Evolutionary conservation across 2,113 vertebrate genomes (phyloP).

Genomic region (Acinonyx jubatus): DNA sequence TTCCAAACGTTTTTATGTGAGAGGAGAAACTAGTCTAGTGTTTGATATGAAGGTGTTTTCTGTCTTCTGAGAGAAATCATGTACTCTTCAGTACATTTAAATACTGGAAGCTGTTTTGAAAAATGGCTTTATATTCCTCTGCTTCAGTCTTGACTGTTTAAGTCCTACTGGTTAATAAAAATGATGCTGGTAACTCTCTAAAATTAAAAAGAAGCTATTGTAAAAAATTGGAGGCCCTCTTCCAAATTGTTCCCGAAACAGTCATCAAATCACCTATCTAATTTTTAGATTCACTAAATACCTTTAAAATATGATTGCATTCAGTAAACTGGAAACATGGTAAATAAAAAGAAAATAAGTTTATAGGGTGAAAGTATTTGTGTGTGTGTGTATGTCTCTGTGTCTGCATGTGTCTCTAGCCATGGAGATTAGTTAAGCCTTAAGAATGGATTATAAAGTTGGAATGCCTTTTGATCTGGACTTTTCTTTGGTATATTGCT

Average conservation of each 20-base stretch:
- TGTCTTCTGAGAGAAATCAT: not conserved
- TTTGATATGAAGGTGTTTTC: conserved; percentile 31
- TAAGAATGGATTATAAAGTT: not conserved
- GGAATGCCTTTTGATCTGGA: not conserved
- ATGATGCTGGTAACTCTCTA: not conserved
- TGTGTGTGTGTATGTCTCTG: not conserved
- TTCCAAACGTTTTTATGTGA: not conserved
- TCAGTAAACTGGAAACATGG: not conserved
- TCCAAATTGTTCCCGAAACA: not conserved
- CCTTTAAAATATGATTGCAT: not conserved
- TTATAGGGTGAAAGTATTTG: not conserved
- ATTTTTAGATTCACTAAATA: not conserved
- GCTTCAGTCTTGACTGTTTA: not conserved
- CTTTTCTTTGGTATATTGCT: not conserved
- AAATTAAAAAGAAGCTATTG: not conserved
- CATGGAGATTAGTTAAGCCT: not conserved
- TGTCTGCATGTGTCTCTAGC: not conserved
- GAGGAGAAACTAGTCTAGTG: not conserved
- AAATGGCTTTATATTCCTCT: not conserved
- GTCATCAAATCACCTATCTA: not conserved
- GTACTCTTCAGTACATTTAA: not conserved
- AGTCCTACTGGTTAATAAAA: not conserved
- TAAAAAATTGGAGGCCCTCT: not conserved
- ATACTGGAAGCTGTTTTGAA: not conserved
- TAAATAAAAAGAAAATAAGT: not conserved